These are phyloP conservation scores for Aphis craccivora DNA, from an alignment of 1,140 invertebrate species.

Conservation along the genomic window DNA sequence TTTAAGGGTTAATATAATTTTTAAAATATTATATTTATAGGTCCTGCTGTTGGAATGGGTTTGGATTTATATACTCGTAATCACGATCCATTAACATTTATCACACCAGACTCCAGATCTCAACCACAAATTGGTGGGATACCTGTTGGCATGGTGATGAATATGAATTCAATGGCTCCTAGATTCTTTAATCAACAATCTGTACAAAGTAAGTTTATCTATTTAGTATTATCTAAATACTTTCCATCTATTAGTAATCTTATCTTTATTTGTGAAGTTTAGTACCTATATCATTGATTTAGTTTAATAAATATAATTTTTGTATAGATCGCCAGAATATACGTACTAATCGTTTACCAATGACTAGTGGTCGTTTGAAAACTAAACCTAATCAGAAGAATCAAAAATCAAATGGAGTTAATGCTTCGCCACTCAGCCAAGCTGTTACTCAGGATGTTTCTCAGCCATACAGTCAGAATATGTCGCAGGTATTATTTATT, in stretches of 20 bases:
- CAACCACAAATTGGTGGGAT: conserved; percentile 73
- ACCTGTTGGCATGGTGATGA: conserved; percentile 94
- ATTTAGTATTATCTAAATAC: background rate
- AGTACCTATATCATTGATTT: background rate
- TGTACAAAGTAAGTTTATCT: conserved; percentile 59
- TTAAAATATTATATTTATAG: background rate
- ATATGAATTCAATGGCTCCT: conserved; percentile 88
- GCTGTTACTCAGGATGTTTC: conserved; percentile 67
- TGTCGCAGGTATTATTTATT: conserved; percentile 68
- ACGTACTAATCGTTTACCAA: conserved; percentile 59
- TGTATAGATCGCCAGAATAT: conserved; percentile 63
- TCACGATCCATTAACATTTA: conserved; percentile 93
- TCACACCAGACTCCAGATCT: conserved; percentile 80
- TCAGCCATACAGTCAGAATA: conserved; percentile 70
- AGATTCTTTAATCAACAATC: conserved; percentile 80
- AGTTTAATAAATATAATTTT: background rate
- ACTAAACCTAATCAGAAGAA: conserved; percentile 60
- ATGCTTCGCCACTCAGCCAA: conserved; percentile 57
- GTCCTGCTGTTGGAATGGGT: conserved; percentile 62
- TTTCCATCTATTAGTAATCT: background rate
- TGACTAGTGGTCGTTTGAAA: conserved; percentile 62
- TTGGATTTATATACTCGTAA: conserved; percentile 72
- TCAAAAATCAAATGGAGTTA: conserved; percentile 59
- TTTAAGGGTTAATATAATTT: background rate
- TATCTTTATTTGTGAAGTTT: background rate